Base-by-base conservation (phyloP, 2,888 invertebrate genomes). In the Lasioglossum leucozonium region DNA sequence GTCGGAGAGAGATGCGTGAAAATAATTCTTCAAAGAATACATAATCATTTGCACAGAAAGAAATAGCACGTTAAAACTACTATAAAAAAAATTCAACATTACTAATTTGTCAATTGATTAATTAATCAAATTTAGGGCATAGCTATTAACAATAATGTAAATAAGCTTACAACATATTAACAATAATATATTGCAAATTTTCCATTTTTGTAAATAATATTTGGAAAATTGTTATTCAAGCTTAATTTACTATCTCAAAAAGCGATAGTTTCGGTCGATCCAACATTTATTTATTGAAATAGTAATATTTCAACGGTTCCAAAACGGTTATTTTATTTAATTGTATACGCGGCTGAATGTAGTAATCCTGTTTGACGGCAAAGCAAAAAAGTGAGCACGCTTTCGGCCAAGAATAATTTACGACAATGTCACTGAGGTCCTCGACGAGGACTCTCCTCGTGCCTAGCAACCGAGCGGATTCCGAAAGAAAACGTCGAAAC, bases 381-480 rank as follows among this genome's bases (percentile, higher is more conserved):
- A 37, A 22, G 42, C 22, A n/a, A 42, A 72, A 81, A 37, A 67
- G 69, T 73, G 62, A 67, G 79, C 72, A 22, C 44, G 55, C 34
- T 71, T 67, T 65, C 72, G 51, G 37, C 30, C n/a, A 67, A 18
- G 30, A 55, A 6, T 47, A 55, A 75, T 76, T 80, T 76, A 75
- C 72, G 55, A 69, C 79, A 42, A 47, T 72, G 62, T 67, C 72
- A 65, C 62, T 72, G 47, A 55, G 75, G 81, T 78, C 76, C 72
- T 44, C 44, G 44, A 1, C 44, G 44, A 44, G 44, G 44, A 44
- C 16, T 44, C 16, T 44, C 44, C 16, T 22, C 58, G 65, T 74
- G 74, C 85, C 82, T 82, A 79, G 85, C 85, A 84, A 84, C 84
- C 72, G 62, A 78, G 71, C 47, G 71, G 47, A 73, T 75, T 58